Percentiles rank a stretch among this genome's conserved stretches.
Conservation (phyloP, 2,113 vertebrate species). For the Mellivora capensis region DNA sequence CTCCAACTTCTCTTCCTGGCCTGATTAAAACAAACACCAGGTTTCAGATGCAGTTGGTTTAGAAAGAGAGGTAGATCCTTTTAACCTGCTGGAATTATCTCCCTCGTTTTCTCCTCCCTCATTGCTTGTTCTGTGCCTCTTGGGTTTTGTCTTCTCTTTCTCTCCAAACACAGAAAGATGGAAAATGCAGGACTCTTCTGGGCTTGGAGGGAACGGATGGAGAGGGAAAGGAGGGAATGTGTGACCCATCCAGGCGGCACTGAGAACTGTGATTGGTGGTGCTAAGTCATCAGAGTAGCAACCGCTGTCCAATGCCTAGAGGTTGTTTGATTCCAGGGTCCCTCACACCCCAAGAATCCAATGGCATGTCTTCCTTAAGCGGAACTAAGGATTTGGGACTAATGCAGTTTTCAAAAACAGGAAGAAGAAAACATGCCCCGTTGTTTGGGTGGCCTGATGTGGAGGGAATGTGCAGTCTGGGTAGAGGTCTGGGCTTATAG, state of each 20-base stretch:
- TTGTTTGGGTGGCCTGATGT: not conserved
- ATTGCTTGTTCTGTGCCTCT: not conserved
- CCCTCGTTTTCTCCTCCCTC: not conserved
- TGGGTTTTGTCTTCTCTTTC: not conserved
- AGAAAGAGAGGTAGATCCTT: not conserved
- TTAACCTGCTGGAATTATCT: not conserved
- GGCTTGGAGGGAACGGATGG: not conserved
- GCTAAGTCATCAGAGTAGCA: no score
- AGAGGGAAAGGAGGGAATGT: not conserved
- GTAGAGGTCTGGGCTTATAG: not conserved
- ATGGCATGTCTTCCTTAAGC: not conserved
- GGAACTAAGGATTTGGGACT: not conserved
- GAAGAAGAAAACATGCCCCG: not conserved
- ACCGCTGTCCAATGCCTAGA: not conserved
- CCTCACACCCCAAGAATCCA: not conserved
- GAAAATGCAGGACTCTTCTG: not conserved
- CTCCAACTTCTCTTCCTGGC: not conserved
- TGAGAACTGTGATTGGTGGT: not conserved
- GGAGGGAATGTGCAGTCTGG: not conserved
- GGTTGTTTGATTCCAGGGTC: not conserved
- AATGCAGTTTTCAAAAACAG: not conserved
- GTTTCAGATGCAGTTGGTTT: not conserved
- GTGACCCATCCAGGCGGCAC: not conserved
- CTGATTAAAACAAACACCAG: not conserved
- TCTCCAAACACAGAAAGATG: not conserved